These are phyloP conservation scores for Enoplolaimus lenunculus DNA, from an alignment of 2,888 invertebrate genomes.

Conservation along the genomic window DNA sequence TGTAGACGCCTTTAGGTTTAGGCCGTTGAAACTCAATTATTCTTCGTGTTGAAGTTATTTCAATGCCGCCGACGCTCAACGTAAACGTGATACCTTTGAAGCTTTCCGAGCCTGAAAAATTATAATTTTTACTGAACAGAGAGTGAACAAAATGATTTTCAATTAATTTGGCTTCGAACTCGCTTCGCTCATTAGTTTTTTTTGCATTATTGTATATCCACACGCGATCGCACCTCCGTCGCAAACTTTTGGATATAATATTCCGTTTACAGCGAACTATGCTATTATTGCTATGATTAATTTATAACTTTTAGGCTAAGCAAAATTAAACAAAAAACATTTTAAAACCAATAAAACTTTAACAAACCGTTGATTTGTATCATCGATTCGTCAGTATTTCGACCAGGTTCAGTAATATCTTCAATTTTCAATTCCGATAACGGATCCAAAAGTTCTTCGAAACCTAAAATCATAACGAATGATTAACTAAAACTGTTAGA, in stretches of 20 bases:
- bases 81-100: slow-evolving; percentile 9
- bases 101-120: slow-evolving; percentile 7
- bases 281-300: not conserved
- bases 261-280: too few species aligned
- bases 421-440: not conserved
- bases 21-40: slow-evolving; percentile 14
- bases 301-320: not conserved
- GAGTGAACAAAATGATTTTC: too few species aligned
- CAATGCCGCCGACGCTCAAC: not conserved
- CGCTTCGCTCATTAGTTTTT: too few species aligned
- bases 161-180: too few species aligned
- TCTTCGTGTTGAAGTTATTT: not conserved
- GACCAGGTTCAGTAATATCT: slow-evolving; percentile 16
- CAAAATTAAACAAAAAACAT: not conserved
- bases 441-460: not conserved
- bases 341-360: not conserved
- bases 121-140: too few species aligned
- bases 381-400: not conserved
- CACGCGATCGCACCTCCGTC: too few species aligned
- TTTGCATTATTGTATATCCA: too few species aligned
- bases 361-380: slow-evolving; percentile 8
- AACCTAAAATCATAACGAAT: not conserved
- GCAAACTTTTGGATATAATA: too few species aligned
- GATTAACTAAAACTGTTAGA: too few species aligned
- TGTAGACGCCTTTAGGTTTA: not conserved